These are phyloP conservation scores for Sanderia malayensis DNA, from an alignment of 30 jellyfish, hydroid and myxozoan species.

Conservation along the genomic window DNA sequence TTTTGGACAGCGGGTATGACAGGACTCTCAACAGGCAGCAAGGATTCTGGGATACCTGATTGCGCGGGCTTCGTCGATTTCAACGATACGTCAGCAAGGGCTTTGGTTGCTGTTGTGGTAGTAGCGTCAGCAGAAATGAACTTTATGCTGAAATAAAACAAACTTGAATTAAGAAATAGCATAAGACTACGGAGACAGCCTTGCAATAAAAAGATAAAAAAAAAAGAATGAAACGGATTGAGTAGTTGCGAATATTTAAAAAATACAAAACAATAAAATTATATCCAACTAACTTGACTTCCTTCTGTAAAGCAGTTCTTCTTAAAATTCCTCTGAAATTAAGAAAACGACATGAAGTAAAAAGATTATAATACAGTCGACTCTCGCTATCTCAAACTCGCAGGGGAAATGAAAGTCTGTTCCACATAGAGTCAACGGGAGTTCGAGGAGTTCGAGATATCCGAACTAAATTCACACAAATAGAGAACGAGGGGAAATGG, in stretches of 20 bases:
- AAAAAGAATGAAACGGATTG: too few species aligned
- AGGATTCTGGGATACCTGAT: not conserved
- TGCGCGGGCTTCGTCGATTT: not conserved
- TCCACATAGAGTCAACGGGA: not conserved
- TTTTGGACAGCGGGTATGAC: not conserved
- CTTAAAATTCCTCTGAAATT: constrained; percentile 59
- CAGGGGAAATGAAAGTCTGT: too few species aligned
- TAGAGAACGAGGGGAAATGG: too few species aligned
- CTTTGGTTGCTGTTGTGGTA: not conserved
- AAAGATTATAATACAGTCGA: too few species aligned
- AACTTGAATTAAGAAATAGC: not conserved
- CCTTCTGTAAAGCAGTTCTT: constrained; percentile 74
- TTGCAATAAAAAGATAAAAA: too few species aligned
- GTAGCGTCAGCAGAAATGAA: not conserved
- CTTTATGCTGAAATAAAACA: not conserved
- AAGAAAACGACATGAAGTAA: not conserved
- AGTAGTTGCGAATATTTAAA: too few species aligned
- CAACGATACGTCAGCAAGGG: not conserved
- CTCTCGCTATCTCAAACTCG: too few species aligned
- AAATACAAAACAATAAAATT: too few species aligned
- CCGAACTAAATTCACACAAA: too few species aligned
- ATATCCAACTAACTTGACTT: constrained; percentile 51
- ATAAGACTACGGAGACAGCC: too few species aligned
- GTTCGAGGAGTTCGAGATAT: too few species aligned
- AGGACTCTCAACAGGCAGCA: not conserved